phyloP scores from a whole-genome alignment of 2,797 vertebrate species.

The Falco berigora region DNA sequence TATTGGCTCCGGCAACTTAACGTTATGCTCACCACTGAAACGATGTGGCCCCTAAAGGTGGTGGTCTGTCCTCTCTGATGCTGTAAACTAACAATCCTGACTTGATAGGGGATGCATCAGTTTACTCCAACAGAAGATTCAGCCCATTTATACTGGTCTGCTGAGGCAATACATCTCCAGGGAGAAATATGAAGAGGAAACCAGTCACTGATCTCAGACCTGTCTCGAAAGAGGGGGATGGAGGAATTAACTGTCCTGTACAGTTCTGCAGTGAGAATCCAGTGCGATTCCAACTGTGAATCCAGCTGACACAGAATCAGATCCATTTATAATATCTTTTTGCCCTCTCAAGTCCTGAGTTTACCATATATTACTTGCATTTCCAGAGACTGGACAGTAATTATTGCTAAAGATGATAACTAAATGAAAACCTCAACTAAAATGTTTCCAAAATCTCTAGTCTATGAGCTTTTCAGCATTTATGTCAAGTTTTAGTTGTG shows the following conservation, averaged over 20 bases:
- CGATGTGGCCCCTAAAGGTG: not conserved
- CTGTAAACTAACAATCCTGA: not conserved
- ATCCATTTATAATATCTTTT: not conserved
- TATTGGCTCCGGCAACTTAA: not conserved
- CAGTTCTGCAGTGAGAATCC: not conserved
- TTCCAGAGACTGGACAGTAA: not conserved
- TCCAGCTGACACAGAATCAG: not conserved
- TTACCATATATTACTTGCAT: not conserved
- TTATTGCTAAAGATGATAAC: not conserved
- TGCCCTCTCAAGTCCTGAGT: not conserved
- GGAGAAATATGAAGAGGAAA: not conserved
- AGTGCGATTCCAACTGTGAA: not conserved
- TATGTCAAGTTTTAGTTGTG: not conserved
- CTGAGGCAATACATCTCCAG: not conserved
- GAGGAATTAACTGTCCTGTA: not conserved
- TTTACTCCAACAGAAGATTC: not conserved
- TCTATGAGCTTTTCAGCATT: not conserved
- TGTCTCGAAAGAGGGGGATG: not conserved
- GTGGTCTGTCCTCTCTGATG: not conserved
- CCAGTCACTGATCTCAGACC: not conserved
- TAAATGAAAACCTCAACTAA: not conserved
- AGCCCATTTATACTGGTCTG: not conserved
- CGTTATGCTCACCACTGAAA: no score
- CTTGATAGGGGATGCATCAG: not conserved
- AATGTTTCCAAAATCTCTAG: not conserved